Conservation (phyloP, 2,888 invertebrate genomes). For the Athalia cordata region DNA sequence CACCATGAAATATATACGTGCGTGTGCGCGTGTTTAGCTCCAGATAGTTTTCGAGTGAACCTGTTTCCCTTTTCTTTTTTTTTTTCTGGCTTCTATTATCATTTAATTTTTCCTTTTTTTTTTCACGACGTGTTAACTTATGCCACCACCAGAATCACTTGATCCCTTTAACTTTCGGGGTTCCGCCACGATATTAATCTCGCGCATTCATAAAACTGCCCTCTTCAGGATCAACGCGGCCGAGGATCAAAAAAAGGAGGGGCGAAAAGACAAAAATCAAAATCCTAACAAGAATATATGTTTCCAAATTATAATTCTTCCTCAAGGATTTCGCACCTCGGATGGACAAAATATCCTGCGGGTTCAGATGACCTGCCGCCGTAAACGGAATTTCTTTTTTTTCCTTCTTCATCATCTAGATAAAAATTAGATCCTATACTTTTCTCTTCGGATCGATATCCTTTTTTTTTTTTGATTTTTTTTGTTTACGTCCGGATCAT, state of each 20-base stretch:
- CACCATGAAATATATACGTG: conserved; percentile 12
- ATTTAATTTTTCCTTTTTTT: background rate
- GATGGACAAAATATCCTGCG: no score
- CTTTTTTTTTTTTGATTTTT: no score
- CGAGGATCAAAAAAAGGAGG: background rate
- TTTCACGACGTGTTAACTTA: conserved; percentile 40
- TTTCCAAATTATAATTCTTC: no score
- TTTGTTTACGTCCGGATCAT: no score
- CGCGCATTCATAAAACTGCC: conserved; percentile 13
- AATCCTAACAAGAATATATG: no score
- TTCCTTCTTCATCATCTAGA: no score
- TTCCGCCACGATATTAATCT: conserved; percentile 35
- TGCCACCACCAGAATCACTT: conserved; percentile 38
- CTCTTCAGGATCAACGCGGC: background rate
- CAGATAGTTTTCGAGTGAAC: conserved; percentile 39
- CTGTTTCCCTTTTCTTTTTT: conserved; percentile 5
- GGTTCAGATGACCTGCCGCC: no score
- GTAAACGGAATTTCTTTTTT: no score
- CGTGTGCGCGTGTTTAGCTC: conserved; percentile 1
- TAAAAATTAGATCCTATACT: no score
- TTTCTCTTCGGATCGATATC: no score
- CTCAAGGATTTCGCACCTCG: no score
- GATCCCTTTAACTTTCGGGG: conserved; percentile 21
- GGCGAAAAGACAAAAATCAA: background rate
- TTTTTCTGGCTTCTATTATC: background rate